A percentile compares a stretch with the other conserved stretches of the same genome.
These are phyloP conservation scores for Gila robusta DNA, from an alignment of 2,797 vertebrate genomes.

Conservation along the genomic window DNA sequence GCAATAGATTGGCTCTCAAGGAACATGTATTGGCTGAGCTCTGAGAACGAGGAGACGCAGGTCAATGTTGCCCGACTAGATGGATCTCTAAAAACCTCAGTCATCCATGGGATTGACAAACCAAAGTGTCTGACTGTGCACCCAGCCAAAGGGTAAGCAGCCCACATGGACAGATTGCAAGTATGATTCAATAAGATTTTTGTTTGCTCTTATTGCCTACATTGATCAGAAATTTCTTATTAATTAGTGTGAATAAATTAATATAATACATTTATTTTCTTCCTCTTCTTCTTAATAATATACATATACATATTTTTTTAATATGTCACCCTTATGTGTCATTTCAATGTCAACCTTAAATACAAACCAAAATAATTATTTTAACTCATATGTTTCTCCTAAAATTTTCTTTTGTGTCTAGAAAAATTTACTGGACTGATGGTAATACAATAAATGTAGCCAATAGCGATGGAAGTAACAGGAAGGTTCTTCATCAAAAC, in stretches of 20 bases:
- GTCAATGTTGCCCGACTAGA: slow-evolving; percentile 97
- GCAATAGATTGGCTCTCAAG: slow-evolving; percentile 98
- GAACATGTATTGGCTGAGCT: slow-evolving; percentile 99
- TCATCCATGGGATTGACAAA: slow-evolving; percentile 98
- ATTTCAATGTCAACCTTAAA: not conserved
- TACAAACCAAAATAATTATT: not conserved
- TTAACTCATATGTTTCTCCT: not conserved
- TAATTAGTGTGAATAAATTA: not conserved
- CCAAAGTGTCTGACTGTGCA: slow-evolving; percentile 95
- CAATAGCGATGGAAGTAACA: slow-evolving; percentile 98
- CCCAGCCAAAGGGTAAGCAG: slow-evolving; percentile 93
- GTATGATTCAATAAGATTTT: not conserved
- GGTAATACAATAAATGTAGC: slow-evolving; percentile 97
- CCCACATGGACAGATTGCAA: slow-evolving; percentile 13
- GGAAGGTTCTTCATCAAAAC: slow-evolving; percentile 96
- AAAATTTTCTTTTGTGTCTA: slow-evolving; percentile 64
- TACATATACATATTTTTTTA: not conserved
- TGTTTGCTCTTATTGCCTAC: not conserved
- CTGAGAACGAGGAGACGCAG: slow-evolving; percentile 98
- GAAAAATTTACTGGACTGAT: slow-evolving; percentile 98
- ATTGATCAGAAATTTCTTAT: not conserved
- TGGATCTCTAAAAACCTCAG: slow-evolving; percentile 96
- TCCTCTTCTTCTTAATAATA: not conserved
- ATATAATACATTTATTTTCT: not conserved
- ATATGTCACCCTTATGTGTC: no score